Base-by-base conservation (phyloP, 2,888 invertebrate genomes). In the Sinotaia quadrata region DNA sequence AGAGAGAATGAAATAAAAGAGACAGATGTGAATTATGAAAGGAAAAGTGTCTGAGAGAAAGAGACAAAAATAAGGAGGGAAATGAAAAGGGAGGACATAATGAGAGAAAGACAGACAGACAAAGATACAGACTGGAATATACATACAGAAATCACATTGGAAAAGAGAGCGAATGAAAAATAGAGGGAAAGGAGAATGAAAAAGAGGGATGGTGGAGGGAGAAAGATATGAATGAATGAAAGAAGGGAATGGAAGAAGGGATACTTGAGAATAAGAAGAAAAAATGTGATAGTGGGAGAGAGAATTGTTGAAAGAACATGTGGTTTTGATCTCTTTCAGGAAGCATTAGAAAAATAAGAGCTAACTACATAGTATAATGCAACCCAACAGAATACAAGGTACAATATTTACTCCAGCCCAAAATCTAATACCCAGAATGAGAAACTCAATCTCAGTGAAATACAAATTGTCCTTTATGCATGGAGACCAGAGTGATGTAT, bases 51-150 rank as follows among this genome's bases (percentile, higher is more conserved):
- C 52, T 12, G 47, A 29, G 37, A 36, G 7, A 49, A 51, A 49
- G 33, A 34, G 21, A 27, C 7, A 27, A 36, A 10, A 21, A 33
- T 24, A 31, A 33, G 31, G 27, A 49, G 36, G 52, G 36, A 37
- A 51, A 37, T 52, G 33, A 63, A 52, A 63, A 36, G 52, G 52
- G 24, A 27, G 24, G 52, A 52, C 52, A 52, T 34, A 63, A 37
- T 52, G 52, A 63, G 63, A 63, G 63, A 63, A 52, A 63, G 52
- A 33, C 34, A 51, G 51, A 63, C n/a, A 36, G 36, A 34, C 24
- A 63, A 34, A 31, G 4, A 33, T 34, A 63, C 36, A 63, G 63
- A 49, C 15, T n/a, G 34, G 4, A 31, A 18, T 5, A 24, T 12
- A 18, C 12, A 21, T 4, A 21, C 12, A 7, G 27, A 5, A n/a